Percentiles rank a stretch among this genome's conserved stretches.
Evolutionary conservation across 2,797 vertebrate species (phyloP).

Genomic region (Ctenopoma multispine): DNA sequence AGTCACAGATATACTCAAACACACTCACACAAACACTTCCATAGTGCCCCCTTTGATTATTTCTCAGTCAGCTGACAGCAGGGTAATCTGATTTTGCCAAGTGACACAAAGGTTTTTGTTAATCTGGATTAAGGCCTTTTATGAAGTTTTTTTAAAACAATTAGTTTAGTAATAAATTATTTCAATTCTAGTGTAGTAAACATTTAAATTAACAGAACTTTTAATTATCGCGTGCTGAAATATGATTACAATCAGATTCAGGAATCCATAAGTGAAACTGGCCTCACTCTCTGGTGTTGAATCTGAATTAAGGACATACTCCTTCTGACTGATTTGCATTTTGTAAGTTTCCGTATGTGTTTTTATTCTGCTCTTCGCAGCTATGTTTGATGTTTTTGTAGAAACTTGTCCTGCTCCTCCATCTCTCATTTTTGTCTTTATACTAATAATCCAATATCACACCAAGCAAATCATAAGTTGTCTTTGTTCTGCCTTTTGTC

Average conservation of each 20-base stretch:
- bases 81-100: slow-evolving; percentile 80
- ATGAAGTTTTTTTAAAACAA: slow-evolving; percentile 23
- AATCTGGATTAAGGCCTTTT: slow-evolving; percentile 70
- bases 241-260: neutral
- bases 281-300: neutral
- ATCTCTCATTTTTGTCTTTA: neutral
- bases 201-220: neutral
- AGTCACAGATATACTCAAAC: slow-evolving; percentile 37
- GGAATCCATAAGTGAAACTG: too few species aligned
- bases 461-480: neutral
- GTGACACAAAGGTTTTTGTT: slow-evolving; percentile 79
- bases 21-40: slow-evolving; percentile 43
- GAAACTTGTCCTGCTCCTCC: neutral
- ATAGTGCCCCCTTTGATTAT: slow-evolving; percentile 80
- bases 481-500: neutral
- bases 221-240: neutral
- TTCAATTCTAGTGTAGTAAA: neutral
- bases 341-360: neutral
- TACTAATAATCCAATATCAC: neutral
- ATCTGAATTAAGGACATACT: neutral
- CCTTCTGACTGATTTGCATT: neutral
- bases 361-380: neutral
- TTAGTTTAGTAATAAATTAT: neutral
- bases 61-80: slow-evolving; percentile 78
- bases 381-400: neutral